These are phyloP conservation scores for Scaptodrosophila lebanonensis DNA, from an alignment of 1,140 invertebrate genomes.

Conservation along the genomic window DNA sequence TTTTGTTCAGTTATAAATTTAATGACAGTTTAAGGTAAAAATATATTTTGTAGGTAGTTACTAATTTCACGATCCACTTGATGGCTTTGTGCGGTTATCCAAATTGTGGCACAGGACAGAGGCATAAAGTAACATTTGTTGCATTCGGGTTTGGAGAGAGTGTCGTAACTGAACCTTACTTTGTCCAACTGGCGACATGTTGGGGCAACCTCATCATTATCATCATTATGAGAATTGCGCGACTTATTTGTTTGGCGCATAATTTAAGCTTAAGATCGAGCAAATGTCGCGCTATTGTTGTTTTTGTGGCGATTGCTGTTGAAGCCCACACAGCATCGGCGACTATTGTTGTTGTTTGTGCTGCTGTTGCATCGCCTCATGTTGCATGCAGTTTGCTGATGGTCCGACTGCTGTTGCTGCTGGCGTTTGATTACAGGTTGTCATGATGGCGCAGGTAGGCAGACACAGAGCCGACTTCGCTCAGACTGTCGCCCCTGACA, in stretches of 20 bases:
- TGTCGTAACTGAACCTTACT: conserved; percentile 44
- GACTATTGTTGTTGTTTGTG: conserved; percentile 31
- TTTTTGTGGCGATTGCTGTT: no score
- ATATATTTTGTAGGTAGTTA: no score
- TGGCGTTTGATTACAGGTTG: conserved; percentile 67
- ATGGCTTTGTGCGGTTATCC: conserved; percentile 15
- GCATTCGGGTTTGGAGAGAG: conserved; percentile 5
- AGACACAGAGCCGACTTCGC: conserved; percentile 37
- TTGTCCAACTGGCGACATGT: conserved; percentile 47
- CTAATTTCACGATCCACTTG: conserved; percentile 21
- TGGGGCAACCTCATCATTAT: conserved; percentile 35
- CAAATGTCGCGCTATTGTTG: conserved; percentile 57
- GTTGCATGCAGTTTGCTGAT: conserved; percentile 36
- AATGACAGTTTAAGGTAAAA: no score
- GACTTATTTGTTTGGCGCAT: conserved; percentile 65
- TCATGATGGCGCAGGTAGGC: conserved; percentile 30
- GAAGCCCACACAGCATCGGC: no score
- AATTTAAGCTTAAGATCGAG: conserved; percentile 56
- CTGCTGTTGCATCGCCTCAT: no score
- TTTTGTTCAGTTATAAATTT: no score
- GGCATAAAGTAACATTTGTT: conserved; percentile 17
- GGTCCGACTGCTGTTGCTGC: conserved; percentile 29
- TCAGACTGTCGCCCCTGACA: conserved; percentile 39
- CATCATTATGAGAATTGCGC: conserved; percentile 56
- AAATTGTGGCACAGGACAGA: conserved; percentile 13